phyloP scores from a whole-genome alignment of 2,797 vertebrate genomes.

The Lithobates pipiens region DNA sequence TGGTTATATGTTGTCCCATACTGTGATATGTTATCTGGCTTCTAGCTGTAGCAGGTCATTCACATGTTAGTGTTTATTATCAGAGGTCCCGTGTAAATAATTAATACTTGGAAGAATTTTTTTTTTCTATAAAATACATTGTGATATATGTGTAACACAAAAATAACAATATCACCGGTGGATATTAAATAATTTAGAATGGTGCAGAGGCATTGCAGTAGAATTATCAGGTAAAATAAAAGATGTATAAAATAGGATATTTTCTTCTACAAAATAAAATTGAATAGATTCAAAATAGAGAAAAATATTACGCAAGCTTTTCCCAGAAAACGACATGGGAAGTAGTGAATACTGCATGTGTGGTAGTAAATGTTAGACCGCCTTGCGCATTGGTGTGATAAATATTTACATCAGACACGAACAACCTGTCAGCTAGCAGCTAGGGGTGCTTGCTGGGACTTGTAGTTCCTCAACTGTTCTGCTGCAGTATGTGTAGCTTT shows the following conservation, averaged over 20 bases:
- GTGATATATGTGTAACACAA: background rate
- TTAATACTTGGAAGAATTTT: background rate
- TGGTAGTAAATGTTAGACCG: background rate
- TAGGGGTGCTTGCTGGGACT: background rate
- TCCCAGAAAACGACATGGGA: no score
- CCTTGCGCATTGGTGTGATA: no score
- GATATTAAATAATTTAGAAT: constrained; percentile 8
- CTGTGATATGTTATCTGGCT: background rate
- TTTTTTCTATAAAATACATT: background rate
- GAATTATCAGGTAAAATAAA: background rate
- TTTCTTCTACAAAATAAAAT: background rate
- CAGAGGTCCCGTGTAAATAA: background rate
- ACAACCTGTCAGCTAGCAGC: background rate
- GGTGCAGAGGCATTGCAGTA: constrained; percentile 43
- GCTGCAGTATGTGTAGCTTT: background rate
- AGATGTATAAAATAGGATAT: background rate
- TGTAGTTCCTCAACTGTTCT: background rate
- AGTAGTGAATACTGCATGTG: no score
- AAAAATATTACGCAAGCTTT: background rate
- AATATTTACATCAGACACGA: background rate
- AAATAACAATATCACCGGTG: background rate
- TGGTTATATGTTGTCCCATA: background rate
- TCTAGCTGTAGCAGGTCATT: background rate
- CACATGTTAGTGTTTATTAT: background rate
- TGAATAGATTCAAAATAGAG: no score